phyloP scores from a whole-genome alignment of 2,113 vertebrate genomes.

The Amblyopsis rosae region DNA sequence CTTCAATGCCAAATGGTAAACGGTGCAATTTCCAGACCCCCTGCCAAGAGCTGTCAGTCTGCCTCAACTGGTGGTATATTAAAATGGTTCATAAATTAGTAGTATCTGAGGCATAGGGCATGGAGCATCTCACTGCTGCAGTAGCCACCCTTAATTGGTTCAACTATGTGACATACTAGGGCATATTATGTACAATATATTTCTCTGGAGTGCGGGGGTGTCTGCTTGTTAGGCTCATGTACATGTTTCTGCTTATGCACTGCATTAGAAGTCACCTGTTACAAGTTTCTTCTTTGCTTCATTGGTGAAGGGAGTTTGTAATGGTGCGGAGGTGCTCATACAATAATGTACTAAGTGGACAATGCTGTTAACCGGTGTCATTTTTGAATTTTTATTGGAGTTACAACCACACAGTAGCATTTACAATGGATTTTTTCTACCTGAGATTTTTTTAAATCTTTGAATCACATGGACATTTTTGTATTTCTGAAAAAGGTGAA shows the following conservation, averaged over 20 bases:
- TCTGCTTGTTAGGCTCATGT: slow-evolving; percentile 54
- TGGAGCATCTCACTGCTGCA: slow-evolving; percentile 25
- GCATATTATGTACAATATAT: slow-evolving; percentile 57
- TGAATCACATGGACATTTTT: slow-evolving; percentile 73
- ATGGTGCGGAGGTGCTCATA: slow-evolving; percentile 46
- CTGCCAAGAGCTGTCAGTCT: slow-evolving; percentile 65
- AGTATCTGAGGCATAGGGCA: slow-evolving; percentile 58
- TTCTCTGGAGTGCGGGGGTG: slow-evolving; percentile 56
- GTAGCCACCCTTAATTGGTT: slow-evolving; percentile 65
- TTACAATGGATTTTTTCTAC: slow-evolving; percentile 77
- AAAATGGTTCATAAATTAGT: slow-evolving; percentile 63
- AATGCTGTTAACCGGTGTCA: slow-evolving; percentile 69
- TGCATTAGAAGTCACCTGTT: slow-evolving; percentile 41
- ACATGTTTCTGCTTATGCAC: slow-evolving; percentile 36
- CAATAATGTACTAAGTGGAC: slow-evolving; percentile 73
- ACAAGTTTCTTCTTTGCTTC: slow-evolving; percentile 18
- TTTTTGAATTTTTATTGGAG: slow-evolving; percentile 72
- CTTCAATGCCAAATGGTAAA: slow-evolving; percentile 66
- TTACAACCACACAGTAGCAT: slow-evolving; percentile 73
- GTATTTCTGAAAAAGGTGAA: slow-evolving; percentile 68
- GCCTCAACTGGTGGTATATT: slow-evolving; percentile 53
- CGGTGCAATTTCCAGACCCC: slow-evolving; percentile 61
- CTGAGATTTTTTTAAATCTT: slow-evolving; percentile 72
- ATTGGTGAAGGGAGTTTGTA: slow-evolving; percentile 20
- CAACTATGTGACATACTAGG: slow-evolving; percentile 56